A percentile compares a stretch with the other conserved stretches of the same genome.
phyloP scores from a whole-genome alignment of 2,888 invertebrate genomes.

The Pharmacophagus antenor region DNA sequence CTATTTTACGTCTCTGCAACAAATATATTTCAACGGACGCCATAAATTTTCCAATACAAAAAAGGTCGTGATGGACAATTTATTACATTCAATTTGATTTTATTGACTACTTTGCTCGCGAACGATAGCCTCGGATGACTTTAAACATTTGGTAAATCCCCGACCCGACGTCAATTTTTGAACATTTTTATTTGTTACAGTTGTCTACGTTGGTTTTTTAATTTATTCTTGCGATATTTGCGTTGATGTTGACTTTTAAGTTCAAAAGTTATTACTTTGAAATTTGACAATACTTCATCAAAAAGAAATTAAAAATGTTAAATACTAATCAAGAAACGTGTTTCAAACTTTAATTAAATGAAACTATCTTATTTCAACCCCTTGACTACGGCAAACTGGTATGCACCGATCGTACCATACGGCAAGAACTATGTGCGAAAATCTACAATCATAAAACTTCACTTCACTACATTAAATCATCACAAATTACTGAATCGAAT shows the following conservation, averaged over 20 bases:
- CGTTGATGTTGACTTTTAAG: not conserved
- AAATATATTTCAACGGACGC: constrained; percentile 21
- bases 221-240: not conserved
- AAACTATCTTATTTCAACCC: too few species aligned
- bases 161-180: constrained; percentile 43
- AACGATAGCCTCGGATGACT: constrained; percentile 11
- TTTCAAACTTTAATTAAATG: too few species aligned
- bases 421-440: too few species aligned
- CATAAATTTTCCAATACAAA: constrained; percentile 49
- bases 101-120: constrained; percentile 45
- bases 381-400: too few species aligned
- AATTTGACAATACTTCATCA: too few species aligned
- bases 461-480: too few species aligned
- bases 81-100: constrained; percentile 77
- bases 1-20: constrained; percentile 31
- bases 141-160: constrained; percentile 60
- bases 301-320: too few species aligned
- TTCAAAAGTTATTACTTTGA: too few species aligned
- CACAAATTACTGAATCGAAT: too few species aligned
- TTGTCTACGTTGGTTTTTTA: not conserved
- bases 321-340: too few species aligned
- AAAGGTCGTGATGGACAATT: constrained; percentile 68
- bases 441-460: too few species aligned
- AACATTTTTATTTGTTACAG: not conserved
- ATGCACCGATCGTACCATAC: too few species aligned